Conservation (phyloP, 2,113 vertebrate genomes). For the Pyxicephalus adspersus region DNA sequence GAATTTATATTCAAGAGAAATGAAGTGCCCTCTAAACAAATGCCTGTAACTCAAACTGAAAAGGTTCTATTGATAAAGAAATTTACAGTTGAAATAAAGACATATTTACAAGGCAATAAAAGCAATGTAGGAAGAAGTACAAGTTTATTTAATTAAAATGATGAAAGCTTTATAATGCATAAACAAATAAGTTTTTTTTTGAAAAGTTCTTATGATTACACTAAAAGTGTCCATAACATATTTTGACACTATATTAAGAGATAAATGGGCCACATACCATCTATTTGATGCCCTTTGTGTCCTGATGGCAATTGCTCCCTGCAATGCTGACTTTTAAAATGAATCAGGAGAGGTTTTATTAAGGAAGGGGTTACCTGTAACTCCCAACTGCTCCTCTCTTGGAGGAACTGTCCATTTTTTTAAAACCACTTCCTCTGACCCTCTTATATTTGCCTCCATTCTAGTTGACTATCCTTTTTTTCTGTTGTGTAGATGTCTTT, state of each 20-base stretch:
- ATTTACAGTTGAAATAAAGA: not conserved
- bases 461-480: too few species aligned
- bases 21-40: not conserved
- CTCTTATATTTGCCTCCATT: too few species aligned
- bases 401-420: too few species aligned
- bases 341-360: too few species aligned
- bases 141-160: conserved; percentile 4
- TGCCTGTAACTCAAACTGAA: not conserved
- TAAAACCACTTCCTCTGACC: too few species aligned
- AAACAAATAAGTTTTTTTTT: not conserved
- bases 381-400: too few species aligned
- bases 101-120: conserved; percentile 10
- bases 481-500: too few species aligned
- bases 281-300: too few species aligned
- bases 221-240: not conserved
- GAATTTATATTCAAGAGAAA: conserved; percentile 48
- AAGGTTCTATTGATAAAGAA: conserved; percentile 2
- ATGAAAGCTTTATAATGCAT: not conserved
- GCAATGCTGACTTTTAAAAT: too few species aligned
- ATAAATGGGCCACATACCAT: not conserved
- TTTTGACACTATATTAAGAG: not conserved
- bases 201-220: not conserved
- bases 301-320: too few species aligned
- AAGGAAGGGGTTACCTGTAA: too few species aligned
- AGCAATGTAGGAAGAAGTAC: not conserved